phyloP scores from a whole-genome alignment of 2,113 vertebrate genomes.

The Oriolus oriolus region DNA sequence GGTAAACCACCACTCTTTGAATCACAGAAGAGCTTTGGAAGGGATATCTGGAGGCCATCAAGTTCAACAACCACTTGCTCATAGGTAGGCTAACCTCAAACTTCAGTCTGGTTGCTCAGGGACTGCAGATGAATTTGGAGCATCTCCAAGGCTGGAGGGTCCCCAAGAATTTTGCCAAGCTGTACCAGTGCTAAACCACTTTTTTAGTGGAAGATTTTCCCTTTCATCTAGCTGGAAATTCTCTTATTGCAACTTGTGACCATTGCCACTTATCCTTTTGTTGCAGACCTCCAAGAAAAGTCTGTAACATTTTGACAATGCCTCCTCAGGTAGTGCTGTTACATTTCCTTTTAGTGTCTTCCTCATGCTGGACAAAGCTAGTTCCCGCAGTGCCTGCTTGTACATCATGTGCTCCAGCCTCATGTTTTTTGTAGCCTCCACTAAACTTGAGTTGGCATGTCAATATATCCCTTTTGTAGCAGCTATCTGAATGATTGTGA shows the following conservation, averaged over 20 bases:
- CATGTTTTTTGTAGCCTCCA: background rate
- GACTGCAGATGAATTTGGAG: background rate
- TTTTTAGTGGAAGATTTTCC: background rate
- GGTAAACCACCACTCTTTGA: background rate
- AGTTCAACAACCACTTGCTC: background rate
- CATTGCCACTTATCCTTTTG: background rate
- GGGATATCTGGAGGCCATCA: background rate
- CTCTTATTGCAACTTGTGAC: background rate
- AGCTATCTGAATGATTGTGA: background rate
- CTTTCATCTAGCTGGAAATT: background rate
- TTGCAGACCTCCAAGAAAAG: background rate
- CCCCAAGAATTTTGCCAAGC: background rate
- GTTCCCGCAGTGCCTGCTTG: background rate
- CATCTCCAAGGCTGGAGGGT: background rate
- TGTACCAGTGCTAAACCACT: background rate
- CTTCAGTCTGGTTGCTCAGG: background rate
- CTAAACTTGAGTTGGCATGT: background rate
- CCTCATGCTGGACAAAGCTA: background rate
- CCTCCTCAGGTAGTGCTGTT: background rate
- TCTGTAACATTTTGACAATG: background rate
- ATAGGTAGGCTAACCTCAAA: background rate
- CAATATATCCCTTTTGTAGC: background rate
- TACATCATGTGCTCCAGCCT: background rate
- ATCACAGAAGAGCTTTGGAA: background rate
- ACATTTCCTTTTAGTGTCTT: background rate